These are phyloP conservation scores for Coleophora deauratella DNA, from an alignment of 2,888 invertebrate genomes.

Conservation along the genomic window DNA sequence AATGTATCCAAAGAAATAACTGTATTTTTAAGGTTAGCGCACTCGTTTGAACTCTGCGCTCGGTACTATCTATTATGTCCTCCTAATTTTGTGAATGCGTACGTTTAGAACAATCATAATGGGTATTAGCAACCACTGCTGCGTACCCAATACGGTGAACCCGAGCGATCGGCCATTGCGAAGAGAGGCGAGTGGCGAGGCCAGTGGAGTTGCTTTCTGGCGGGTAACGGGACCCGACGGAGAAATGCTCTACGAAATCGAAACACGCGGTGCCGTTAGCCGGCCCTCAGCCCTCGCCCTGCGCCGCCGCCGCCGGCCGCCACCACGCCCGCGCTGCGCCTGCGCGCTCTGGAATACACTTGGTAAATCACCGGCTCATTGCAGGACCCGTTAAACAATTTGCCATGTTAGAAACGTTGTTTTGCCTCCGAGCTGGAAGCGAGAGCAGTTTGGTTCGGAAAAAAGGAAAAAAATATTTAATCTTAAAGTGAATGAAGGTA, in stretches of 20 bases:
- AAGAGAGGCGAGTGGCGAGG: constrained; percentile 30
- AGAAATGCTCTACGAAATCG: constrained; percentile 76
- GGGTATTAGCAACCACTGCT: constrained; percentile 2
- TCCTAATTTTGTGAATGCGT: constrained; percentile 33
- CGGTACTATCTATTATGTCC: constrained; percentile 11
- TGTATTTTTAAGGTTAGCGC: constrained; percentile 24
- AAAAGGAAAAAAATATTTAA: background rate
- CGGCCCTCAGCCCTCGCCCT: constrained; percentile 57
- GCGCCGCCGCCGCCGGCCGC: constrained; percentile 3
- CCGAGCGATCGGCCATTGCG: constrained; percentile 46
- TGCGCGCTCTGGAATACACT: constrained; percentile 45
- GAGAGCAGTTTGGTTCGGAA: background rate
- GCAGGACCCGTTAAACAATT: no score
- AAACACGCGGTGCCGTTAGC: constrained; percentile 70
- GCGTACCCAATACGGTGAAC: constrained; percentile 63
- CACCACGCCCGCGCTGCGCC: constrained; percentile 20
- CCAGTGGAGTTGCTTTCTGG: constrained; percentile 60
- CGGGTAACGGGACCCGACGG: constrained; percentile 67
- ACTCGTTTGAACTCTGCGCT: constrained; percentile 24
- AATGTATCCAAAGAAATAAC: constrained; percentile 19
- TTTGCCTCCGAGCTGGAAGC: no score
- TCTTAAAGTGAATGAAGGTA: no score
- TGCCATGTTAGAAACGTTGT: no score
- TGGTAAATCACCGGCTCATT: constrained; percentile 50
- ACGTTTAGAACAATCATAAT: no score